phyloP scores from a whole-genome alignment of 1,140 invertebrate genomes.

The Penaeus chinensis region DNA sequence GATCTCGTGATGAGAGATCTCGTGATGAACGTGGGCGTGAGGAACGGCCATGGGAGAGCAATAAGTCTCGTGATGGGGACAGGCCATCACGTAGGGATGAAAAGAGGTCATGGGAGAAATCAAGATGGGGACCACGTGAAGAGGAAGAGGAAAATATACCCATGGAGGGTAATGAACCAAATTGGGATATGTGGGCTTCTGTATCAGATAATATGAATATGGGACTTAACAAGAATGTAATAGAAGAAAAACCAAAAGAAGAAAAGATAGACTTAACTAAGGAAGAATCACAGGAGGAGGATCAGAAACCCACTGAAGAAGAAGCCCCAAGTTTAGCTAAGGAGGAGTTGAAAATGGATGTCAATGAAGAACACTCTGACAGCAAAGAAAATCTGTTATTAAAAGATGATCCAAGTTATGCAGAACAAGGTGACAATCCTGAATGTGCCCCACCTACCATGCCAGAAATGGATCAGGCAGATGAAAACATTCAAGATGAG shows the following conservation, averaged over 20 bases:
- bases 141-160: slow-evolving; percentile 62
- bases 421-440: too few relatives aligned
- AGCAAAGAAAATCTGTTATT: too few relatives aligned
- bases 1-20: slow-evolving; percentile 60
- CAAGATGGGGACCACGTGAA: slow-evolving; percentile 62
- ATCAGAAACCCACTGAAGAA: too few relatives aligned
- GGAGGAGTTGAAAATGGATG: too few relatives aligned
- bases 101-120: slow-evolving; percentile 54
- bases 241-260: background rate
- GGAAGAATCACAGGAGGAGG: background rate
- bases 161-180: slow-evolving; percentile 37
- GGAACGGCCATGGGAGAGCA: slow-evolving; percentile 45
- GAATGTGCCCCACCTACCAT: too few relatives aligned
- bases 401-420: too few relatives aligned
- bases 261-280: background rate
- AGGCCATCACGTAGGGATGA: slow-evolving; percentile 63
- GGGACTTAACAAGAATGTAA: background rate
- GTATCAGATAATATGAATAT: slow-evolving; percentile 1
- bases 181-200: slow-evolving; percentile 53
- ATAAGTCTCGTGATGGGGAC: slow-evolving; percentile 57
- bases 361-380: too few relatives aligned
- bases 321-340: too few relatives aligned
- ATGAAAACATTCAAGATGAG: too few relatives aligned
- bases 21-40: slow-evolving; percentile 64
- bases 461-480: too few relatives aligned